These are phyloP conservation scores for Fabriciana adippe DNA, from an alignment of 2,888 invertebrate species.

Conservation along the genomic window DNA sequence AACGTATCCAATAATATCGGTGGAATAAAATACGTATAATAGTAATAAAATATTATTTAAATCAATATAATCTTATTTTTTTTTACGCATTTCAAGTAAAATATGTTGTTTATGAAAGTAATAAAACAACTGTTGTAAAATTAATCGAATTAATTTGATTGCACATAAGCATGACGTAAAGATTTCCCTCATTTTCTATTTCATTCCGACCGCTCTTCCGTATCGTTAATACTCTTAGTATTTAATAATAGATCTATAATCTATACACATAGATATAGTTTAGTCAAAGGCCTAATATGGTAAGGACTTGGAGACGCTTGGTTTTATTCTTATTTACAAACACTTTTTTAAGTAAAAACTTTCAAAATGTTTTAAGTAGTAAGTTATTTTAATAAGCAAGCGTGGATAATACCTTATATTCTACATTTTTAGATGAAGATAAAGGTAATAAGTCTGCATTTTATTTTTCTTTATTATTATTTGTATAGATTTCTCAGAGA, in stretches of 20 bases:
- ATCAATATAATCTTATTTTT: background rate
- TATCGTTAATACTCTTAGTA: constrained; percentile 37
- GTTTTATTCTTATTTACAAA: too few relatives aligned
- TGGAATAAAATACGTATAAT: background rate
- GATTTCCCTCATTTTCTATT: constrained; percentile 55
- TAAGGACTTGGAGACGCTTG: too few relatives aligned
- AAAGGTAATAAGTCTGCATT: too few relatives aligned
- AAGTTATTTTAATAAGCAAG: too few relatives aligned
- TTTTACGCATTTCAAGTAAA: background rate
- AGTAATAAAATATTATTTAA: too few relatives aligned
- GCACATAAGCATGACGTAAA: constrained; percentile 24
- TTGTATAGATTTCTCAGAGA: too few relatives aligned
- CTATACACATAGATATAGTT: constrained; percentile 40
- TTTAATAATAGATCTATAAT: constrained; percentile 36
- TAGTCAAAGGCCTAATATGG: constrained; percentile 3
- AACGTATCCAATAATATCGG: too few relatives aligned
- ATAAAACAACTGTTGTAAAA: background rate
- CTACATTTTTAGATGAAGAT: too few relatives aligned
- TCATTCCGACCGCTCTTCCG: constrained; percentile 50
- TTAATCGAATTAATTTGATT: constrained; percentile 11
- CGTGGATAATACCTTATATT: too few relatives aligned
- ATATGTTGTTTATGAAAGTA: background rate
- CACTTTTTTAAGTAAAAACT: too few relatives aligned
- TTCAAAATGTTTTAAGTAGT: too few relatives aligned
- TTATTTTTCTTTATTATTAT: too few relatives aligned